phyloP scores from a whole-genome alignment of 2,113 vertebrate species.

The Platanista minor region DNA sequence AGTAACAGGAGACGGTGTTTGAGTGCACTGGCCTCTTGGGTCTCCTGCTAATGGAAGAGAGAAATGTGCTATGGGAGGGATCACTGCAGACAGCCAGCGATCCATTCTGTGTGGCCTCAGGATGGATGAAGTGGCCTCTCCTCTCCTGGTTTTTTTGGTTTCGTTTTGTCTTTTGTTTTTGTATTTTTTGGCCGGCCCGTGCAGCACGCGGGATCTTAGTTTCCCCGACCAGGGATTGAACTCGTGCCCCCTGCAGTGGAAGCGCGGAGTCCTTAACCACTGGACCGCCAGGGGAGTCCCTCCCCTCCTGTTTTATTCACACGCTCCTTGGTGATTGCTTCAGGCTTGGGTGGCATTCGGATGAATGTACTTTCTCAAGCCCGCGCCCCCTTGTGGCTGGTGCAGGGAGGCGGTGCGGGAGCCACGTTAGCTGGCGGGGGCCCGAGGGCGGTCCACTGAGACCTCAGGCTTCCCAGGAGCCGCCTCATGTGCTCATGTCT shows the following conservation, averaged over 20 bases:
- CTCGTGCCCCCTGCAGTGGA: too few species aligned
- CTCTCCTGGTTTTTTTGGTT: too few species aligned
- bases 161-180: too few species aligned
- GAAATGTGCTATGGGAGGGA: neutral
- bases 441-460: accelerated
- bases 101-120: neutral
- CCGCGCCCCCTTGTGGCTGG: neutral
- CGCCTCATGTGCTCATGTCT: accelerated
- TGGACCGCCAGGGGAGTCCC: too few species aligned
- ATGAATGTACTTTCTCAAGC: too few species aligned
- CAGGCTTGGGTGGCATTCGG: neutral
- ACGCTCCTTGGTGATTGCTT: too few species aligned
- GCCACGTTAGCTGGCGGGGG: neutral
- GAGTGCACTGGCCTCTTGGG: neutral
- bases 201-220: too few species aligned
- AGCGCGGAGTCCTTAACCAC: too few species aligned
- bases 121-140: neutral
- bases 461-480: neutral
- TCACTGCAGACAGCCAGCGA: accelerated
- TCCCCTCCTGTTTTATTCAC: neutral
- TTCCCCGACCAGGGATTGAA: too few species aligned
- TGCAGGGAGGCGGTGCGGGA: too few species aligned
- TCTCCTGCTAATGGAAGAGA: neutral
- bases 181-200: too few species aligned
- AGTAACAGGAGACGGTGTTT: neutral